phyloP scores from a whole-genome alignment of 2,888 invertebrate genomes.

The Dryocosmus kuriphilus region DNA sequence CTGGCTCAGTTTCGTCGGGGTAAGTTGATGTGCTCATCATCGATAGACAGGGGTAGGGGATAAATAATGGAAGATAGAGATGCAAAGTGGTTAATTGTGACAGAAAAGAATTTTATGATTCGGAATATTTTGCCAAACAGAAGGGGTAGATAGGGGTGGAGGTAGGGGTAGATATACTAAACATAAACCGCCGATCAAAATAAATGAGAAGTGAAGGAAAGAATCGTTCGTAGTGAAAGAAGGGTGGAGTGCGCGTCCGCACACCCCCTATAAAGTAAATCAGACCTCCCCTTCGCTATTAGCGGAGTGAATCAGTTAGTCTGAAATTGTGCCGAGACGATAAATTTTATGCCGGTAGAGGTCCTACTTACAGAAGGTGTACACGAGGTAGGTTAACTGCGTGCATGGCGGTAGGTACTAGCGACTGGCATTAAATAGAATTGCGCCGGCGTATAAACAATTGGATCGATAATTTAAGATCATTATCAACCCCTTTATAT shows the following conservation, averaged over 20 bases:
- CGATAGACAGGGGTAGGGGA: too few species aligned
- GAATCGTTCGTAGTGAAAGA: background rate
- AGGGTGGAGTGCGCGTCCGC: conserved; percentile 28
- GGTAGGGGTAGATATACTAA: background rate
- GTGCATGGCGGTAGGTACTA: conserved; percentile 57
- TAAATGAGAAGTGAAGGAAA: background rate
- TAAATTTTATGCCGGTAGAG: conserved; percentile 70
- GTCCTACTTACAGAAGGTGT: conserved; percentile 54
- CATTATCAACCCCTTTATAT: conserved; percentile 75
- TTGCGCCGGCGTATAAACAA: conserved; percentile 76
- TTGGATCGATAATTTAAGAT: conserved; percentile 77
- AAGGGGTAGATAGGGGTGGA: rapidly evolving
- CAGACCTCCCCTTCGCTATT: conserved; percentile 68
- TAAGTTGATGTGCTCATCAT: too few species aligned
- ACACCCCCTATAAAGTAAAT: conserved; percentile 67
- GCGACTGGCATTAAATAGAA: conserved; percentile 71
- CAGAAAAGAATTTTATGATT: too few species aligned
- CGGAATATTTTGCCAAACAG: too few species aligned
- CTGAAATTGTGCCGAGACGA: conserved; percentile 70
- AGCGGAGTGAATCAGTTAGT: conserved; percentile 72
- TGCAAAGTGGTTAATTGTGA: too few species aligned
- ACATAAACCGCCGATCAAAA: background rate
- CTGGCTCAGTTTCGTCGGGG: too few species aligned
- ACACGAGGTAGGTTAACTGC: conserved; percentile 58
- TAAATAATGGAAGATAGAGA: too few species aligned